A percentile compares a stretch with the other conserved stretches of the same genome.
These are phyloP conservation scores for Paramormyrops hopkinsi DNA, from an alignment of 2,797 vertebrate genomes.

Conservation along the genomic window DNA sequence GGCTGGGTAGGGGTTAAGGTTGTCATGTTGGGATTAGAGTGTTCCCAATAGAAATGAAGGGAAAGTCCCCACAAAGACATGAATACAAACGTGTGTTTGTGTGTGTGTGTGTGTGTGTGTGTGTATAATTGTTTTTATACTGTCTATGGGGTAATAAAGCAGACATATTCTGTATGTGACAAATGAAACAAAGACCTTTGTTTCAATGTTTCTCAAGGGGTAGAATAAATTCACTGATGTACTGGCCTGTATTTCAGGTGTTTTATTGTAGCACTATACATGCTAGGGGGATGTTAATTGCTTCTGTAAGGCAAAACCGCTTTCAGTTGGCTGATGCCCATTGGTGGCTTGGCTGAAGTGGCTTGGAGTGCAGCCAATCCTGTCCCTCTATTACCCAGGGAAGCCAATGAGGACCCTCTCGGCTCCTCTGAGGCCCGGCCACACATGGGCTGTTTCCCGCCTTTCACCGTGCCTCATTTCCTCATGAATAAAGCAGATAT, in stretches of 20 bases:
- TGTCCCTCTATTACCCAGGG: not conserved
- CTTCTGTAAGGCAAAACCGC: not conserved
- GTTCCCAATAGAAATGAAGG: not conserved
- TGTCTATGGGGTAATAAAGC: not conserved
- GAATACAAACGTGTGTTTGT: too few relatives aligned
- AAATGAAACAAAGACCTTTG: not conserved
- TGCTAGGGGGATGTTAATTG: not conserved
- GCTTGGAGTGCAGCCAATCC: slow-evolving; percentile 16
- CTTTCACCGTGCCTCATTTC: not conserved
- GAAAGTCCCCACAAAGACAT: too few relatives aligned
- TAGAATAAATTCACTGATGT: not conserved
- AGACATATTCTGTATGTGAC: not conserved
- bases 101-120: too few relatives aligned
- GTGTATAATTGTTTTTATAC: not conserved
- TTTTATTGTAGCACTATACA: not conserved
- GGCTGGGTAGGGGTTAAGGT: too few relatives aligned
- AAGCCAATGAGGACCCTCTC: slow-evolving; percentile 23
- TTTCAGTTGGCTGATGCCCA: not conserved
- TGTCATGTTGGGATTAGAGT: not conserved
- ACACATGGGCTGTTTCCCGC: slow-evolving; percentile 23
- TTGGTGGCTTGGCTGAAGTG: not conserved
- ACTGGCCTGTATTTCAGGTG: not conserved
- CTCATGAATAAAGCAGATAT: not conserved
- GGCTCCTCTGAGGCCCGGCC: slow-evolving; percentile 32
- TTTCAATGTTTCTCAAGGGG: not conserved